Percentiles rank a stretch among this genome's conserved stretches.
phyloP scores from a whole-genome alignment of 2,888 invertebrate species.

The Endotricha flammealis region DNA sequence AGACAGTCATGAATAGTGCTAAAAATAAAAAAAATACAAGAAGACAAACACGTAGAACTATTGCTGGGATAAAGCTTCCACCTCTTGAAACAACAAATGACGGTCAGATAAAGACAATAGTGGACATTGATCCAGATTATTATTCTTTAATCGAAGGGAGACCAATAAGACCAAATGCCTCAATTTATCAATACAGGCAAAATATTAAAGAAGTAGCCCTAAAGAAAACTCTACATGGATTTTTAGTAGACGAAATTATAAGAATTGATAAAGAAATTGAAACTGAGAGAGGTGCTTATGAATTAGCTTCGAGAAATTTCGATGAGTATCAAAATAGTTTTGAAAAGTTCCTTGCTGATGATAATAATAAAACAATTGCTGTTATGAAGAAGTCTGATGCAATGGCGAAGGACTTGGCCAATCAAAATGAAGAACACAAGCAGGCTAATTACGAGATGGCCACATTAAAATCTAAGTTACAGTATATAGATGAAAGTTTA shows the following conservation, averaged over 20 bases:
- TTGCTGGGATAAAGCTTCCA: constrained; percentile 56
- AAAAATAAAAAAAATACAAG: constrained; percentile 39
- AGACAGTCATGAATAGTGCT: constrained; percentile 22
- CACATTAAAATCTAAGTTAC: constrained; percentile 60
- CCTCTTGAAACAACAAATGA: constrained; percentile 47
- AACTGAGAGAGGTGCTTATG: constrained; percentile 52
- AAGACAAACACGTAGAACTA: constrained; percentile 40
- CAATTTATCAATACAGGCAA: constrained; percentile 74
- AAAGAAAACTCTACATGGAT: constrained; percentile 56
- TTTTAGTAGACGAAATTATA: constrained; percentile 59
- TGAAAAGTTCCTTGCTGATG: constrained; percentile 65
- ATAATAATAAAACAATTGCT: constrained; percentile 65
- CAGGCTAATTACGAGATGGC: constrained; percentile 59
- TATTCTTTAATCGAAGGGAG: constrained; percentile 80
- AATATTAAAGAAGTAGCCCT: constrained; percentile 64
- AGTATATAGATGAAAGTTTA: constrained; percentile 62
- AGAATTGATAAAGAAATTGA: constrained; percentile 61
- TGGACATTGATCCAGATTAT: constrained; percentile 81
- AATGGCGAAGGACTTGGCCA: constrained; percentile 53
- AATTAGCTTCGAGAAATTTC: constrained; percentile 55
- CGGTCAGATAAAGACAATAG: constrained; percentile 64
- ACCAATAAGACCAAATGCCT: constrained; percentile 75
- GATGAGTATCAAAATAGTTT: constrained; percentile 66
- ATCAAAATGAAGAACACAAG: constrained; percentile 59
- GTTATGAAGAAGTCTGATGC: constrained; percentile 67